phyloP scores from a whole-genome alignment of 2,888 invertebrate genomes.

The Oasisia sp. region DNA sequence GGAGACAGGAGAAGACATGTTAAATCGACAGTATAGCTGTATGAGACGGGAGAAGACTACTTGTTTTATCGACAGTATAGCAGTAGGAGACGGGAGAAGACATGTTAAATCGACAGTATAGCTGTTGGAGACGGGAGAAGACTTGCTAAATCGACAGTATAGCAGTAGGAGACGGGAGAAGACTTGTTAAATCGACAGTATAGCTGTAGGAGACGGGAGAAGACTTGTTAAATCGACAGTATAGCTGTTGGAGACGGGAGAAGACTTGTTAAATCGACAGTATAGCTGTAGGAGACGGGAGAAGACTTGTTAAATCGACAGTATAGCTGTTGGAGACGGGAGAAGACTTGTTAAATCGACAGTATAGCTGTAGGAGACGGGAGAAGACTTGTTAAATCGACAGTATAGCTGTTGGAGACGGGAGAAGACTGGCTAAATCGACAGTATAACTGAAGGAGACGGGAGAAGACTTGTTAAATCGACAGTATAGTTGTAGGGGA shows the following conservation, averaged over 20 bases:
- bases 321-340: constrained; percentile 31
- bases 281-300: constrained; percentile 32
- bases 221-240: not conserved
- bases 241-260: constrained; percentile 32
- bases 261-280: not conserved
- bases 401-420: constrained; percentile 31
- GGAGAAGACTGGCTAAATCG: not conserved
- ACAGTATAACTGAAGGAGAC: constrained; percentile 32
- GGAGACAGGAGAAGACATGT: constrained; percentile 22
- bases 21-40: not conserved
- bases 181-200: not conserved
- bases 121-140: constrained; percentile 32
- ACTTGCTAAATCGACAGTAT: not conserved
- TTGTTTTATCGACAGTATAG: not conserved
- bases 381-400: not conserved
- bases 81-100: constrained; percentile 31
- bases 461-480: not conserved
- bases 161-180: constrained; percentile 29
- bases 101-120: not conserved
- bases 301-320: not conserved
- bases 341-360: not conserved
- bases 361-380: constrained; percentile 31
- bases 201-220: constrained; percentile 33
- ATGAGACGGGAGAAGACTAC: constrained; percentile 31
- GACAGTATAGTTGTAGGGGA: constrained; percentile 32